Evolutionary conservation across 2,797 vertebrate genomes (phyloP).

Genomic region (Sebastiscus albofasciatus): DNA sequence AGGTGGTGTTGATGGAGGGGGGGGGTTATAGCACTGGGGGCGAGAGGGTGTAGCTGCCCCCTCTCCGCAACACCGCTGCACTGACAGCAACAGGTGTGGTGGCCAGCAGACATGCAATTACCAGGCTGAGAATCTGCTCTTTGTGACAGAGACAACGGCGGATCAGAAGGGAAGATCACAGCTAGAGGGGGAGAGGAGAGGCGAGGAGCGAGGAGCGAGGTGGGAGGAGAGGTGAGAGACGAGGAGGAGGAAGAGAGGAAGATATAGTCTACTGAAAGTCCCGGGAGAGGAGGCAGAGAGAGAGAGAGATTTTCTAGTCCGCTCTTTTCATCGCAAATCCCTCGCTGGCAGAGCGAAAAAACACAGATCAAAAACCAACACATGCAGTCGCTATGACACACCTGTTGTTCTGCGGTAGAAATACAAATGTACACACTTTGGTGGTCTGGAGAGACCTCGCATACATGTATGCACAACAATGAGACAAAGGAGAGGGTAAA

Average conservation of each 20-base stretch:
- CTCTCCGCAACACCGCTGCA: slow-evolving; percentile 45
- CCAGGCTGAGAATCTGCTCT: slow-evolving; percentile 65
- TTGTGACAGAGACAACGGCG: slow-evolving; percentile 66
- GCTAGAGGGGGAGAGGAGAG: slow-evolving; percentile 18
- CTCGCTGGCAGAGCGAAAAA: slow-evolving; percentile 25
- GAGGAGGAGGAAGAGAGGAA: slow-evolving; percentile 23
- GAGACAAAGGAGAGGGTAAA: slow-evolving; percentile 28
- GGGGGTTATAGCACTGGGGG: slow-evolving; percentile 36
- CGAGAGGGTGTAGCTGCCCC: slow-evolving; percentile 46
- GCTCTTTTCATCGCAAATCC: slow-evolving; percentile 66
- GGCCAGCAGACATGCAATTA: slow-evolving; percentile 75
- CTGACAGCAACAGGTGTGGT: slow-evolving; percentile 83
- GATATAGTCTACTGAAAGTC: slow-evolving; percentile 54
- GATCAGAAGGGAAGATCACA: slow-evolving; percentile 68
- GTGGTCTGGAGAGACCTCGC: slow-evolving; percentile 43
- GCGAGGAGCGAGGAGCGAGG: slow-evolving; percentile 11
- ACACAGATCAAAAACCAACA: slow-evolving; percentile 60
- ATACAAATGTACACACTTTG: slow-evolving; percentile 41
- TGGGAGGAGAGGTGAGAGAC: slow-evolving; percentile 41
- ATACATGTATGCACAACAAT: slow-evolving; percentile 34
- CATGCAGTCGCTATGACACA: slow-evolving; percentile 33
- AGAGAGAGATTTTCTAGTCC: slow-evolving; percentile 42
- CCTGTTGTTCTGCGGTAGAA: slow-evolving; percentile 45
- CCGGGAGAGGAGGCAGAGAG: slow-evolving; percentile 24
- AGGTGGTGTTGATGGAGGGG: slow-evolving; percentile 16